Percentiles rank a stretch among this genome's conserved stretches.
phyloP scores from a whole-genome alignment of 2,797 vertebrate genomes.

The Anguilla megastoma region DNA sequence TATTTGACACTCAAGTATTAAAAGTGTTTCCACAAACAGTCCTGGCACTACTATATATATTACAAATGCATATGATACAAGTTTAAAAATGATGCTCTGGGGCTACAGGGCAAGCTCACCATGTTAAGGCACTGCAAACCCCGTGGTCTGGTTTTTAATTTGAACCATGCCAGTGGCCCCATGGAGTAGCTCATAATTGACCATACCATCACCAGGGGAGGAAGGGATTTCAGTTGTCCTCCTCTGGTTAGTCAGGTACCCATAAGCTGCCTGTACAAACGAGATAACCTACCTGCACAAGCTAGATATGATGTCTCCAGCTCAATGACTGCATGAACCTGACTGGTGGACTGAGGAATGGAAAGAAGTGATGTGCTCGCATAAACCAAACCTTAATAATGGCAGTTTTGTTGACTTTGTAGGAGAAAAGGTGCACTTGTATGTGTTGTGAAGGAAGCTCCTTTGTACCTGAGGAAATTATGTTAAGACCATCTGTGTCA shows the following conservation, averaged over 20 bases:
- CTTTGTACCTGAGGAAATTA: neutral
- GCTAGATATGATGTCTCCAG: neutral
- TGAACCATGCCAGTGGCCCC: neutral
- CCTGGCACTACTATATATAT: neutral
- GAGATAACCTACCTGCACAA: too few species aligned
- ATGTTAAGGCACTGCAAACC: neutral
- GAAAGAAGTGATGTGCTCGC: neutral
- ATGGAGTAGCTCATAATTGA: neutral
- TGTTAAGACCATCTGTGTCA: neutral
- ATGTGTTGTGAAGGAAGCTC: neutral
- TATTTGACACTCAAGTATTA: neutral
- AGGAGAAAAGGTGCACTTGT: neutral
- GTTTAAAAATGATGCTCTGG: neutral
- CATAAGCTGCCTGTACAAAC: neutral
- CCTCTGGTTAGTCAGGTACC: neutral
- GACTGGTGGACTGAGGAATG: neutral
- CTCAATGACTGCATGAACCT: neutral
- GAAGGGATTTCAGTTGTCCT: neutral
- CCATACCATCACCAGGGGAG: neutral
- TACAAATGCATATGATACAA: neutral
- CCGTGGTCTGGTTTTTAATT: neutral
- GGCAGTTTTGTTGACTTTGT: neutral
- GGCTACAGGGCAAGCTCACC: neutral
- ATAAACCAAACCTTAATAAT: neutral
- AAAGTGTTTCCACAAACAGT: neutral